Percentiles rank a stretch among this genome's conserved stretches.
These are phyloP conservation scores for Aspidoscelis tigris DNA, from an alignment of 2,113 vertebrate species.

Conservation along the genomic window DNA sequence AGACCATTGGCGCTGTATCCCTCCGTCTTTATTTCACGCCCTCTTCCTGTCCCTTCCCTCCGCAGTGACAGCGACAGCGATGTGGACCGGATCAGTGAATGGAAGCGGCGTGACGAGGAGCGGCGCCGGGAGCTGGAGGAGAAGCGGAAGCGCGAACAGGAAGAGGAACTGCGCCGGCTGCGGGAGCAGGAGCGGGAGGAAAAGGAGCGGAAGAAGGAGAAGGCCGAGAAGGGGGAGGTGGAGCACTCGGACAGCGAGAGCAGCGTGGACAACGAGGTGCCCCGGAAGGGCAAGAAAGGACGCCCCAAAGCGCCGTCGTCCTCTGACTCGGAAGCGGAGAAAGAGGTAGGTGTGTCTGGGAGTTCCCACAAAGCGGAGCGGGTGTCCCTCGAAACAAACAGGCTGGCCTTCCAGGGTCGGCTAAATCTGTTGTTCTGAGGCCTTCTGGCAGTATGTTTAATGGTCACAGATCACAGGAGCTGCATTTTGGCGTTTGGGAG, in stretches of 20 bases:
- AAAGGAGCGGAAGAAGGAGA: constrained; percentile 87
- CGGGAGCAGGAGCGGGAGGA: constrained; percentile 94
- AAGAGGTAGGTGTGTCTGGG: constrained; percentile 57
- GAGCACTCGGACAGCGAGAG: constrained; percentile 71
- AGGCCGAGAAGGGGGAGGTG: constrained; percentile 76
- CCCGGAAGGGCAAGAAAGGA: constrained; percentile 87
- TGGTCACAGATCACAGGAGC: too few species aligned
- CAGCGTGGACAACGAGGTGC: constrained; percentile 81
- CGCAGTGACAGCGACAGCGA: constrained; percentile 83
- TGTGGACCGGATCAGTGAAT: constrained; percentile 92
- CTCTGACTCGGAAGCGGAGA: constrained; percentile 83
- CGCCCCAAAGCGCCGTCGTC: constrained; percentile 79
- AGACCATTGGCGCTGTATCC: too few species aligned
- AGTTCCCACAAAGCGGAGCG: background rate
- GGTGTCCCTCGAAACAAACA: too few species aligned
- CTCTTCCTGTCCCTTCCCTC: background rate
- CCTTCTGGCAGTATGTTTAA: too few species aligned
- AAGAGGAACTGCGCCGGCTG: constrained; percentile 90
- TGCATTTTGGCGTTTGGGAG: too few species aligned
- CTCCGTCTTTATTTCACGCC: background rate
- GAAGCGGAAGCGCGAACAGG: constrained; percentile 89
- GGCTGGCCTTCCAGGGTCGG: too few species aligned
- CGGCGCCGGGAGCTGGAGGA: constrained; percentile 91
- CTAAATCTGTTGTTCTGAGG: too few species aligned
- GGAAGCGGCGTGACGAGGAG: constrained; percentile 94